Base-by-base conservation (phyloP, 2,888 invertebrate genomes). In the Ichneumon xanthorius region DNA sequence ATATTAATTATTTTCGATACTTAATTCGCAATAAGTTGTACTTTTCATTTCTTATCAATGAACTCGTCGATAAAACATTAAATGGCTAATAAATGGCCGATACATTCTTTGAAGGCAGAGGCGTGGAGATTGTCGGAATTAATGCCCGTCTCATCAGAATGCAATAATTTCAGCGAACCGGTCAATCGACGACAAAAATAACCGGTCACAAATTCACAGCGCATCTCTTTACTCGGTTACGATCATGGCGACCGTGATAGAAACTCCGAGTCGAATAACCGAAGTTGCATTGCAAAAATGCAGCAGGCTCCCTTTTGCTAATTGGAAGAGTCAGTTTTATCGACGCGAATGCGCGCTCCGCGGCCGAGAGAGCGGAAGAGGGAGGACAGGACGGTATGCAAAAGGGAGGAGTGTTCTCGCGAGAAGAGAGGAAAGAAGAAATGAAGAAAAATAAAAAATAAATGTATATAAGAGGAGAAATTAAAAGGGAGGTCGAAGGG, bases 281-380 rank as follows among this genome's bases (percentile, higher is more conserved):
- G n/a, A 65, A n/a, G 22, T 72, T 26, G 48, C 19, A 53, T 11
- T 14, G 58, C 14, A 26, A 14, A 14, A 58, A 11, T 22, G 22
- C 55, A 55, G 22, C 61, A 16, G 61, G 30, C 67, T 77, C 45
- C 58, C 77, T 70, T 70, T 81, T 81, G 81, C 84, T 86, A 86
- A 86, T 86, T 84, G 83, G 86, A 86, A 86, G 84, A 86, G 84
- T 86, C 86, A 81, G 84, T 82, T 85, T 85, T 82, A 86, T 82
- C 84, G 86, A 86, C 80, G 84, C 82, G 82, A 80, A 84, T 78
- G 77, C 80, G 76, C 76, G 33, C 58, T 33, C 61, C 6, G 19
- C 11, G 19, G 58, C 16, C 67, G 63, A 22, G 65, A 48, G 78
- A 76, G 45, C 71, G 76, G 30, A 30, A 22, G 30, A 70, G 71